A percentile compares a stretch with the other conserved stretches of the same genome.
Conservation (phyloP, 2,113 vertebrate genomes). For the Leptosomus discolor region DNA sequence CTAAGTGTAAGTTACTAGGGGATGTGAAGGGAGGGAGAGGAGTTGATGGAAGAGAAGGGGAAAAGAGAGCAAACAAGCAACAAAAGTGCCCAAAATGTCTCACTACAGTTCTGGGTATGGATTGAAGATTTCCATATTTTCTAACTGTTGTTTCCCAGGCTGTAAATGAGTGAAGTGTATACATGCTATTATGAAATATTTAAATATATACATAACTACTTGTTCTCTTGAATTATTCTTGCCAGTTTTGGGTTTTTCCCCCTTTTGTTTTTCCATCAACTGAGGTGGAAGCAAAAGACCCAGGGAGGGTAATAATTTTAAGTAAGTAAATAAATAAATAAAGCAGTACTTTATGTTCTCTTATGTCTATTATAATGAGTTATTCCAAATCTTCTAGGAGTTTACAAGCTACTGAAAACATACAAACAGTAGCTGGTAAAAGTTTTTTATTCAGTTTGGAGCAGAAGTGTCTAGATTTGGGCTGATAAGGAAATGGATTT, state of each 20-base stretch:
- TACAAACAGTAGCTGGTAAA: background rate
- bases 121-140: background rate
- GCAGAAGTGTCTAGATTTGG: background rate
- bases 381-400: background rate
- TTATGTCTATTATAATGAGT: background rate
- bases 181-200: background rate
- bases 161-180: background rate
- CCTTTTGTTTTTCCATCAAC: background rate
- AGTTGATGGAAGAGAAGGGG: background rate
- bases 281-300: background rate
- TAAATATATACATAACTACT: background rate
- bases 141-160: background rate
- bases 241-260: background rate
- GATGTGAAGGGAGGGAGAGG: rapidly evolving
- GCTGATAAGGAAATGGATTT: background rate
- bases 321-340: background rate
- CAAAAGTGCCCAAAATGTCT: background rate
- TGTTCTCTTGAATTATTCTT: background rate
- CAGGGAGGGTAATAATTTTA: background rate
- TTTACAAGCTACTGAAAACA: background rate
- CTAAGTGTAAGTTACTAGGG: rapidly evolving
- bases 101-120: background rate
- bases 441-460: background rate
- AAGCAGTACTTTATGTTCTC: background rate
- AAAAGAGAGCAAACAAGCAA: background rate